Conservation (phyloP, 2,888 invertebrate genomes). For the Brachyptera putata region DNA sequence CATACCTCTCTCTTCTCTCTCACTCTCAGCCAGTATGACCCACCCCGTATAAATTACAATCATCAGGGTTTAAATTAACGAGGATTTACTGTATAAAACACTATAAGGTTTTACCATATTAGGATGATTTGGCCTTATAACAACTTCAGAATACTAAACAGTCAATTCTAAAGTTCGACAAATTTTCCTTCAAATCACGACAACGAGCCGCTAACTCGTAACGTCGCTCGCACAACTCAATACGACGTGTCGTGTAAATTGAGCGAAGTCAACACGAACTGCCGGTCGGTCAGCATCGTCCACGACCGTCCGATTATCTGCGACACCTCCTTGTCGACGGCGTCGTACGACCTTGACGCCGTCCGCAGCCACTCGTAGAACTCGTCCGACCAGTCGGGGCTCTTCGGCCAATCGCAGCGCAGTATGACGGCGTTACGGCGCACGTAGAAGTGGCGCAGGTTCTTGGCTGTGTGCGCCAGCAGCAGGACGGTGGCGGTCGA, state of each 20-base stretch:
- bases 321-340: constrained; percentile 64
- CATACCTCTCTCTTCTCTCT: no score
- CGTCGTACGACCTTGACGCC: constrained; percentile 59
- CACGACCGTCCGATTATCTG: constrained; percentile 62
- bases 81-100: no score
- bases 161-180: no score
- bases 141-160: no score
- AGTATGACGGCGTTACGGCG: constrained; percentile 67
- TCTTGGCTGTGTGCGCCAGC: constrained; percentile 60
- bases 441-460: constrained; percentile 59
- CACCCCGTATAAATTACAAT: no score
- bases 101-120: no score
- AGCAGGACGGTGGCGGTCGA: constrained; percentile 73
- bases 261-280: constrained; percentile 48
- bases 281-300: constrained; percentile 61
- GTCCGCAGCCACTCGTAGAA: constrained; percentile 62
- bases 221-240: no score
- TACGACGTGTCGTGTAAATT: constrained; percentile 19
- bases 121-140: no score
- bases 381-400: constrained; percentile 62
- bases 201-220: no score
- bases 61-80: no score
- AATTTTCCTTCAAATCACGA: no score
- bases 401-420: constrained; percentile 62
- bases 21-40: no score